Evolutionary conservation across 37 sponge, comb jelly and placozoan species (phyloP), one percentile per base, ranked within the genome.

Genomic region (Lycopodina hypogea): DNA sequence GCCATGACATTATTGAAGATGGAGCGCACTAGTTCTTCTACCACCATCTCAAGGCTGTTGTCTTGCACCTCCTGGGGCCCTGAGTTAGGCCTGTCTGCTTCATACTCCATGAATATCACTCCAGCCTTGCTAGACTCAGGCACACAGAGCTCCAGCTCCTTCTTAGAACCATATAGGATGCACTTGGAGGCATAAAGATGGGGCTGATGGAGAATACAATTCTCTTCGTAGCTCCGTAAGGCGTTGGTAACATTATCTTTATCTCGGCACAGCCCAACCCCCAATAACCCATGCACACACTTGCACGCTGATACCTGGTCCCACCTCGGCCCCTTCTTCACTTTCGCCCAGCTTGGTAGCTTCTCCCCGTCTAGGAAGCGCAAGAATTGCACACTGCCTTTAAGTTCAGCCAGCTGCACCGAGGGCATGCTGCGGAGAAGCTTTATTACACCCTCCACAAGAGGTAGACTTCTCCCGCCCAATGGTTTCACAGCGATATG

Each of bases 201-300:
- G 19, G 38, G 36, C 59, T 71, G 23, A 40, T 29, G 55, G n/a
- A 0, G 19, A 0, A 3, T 38, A 61, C 48, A 71, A 21, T 4
- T 19, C 22, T 63, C 33, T 56, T 51, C 39, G 66, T 76, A 76
- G 4, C 42, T 70, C 14, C 51, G 38, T 22, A 23, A 37, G 33
- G 60, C 55, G 34, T 63, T 56, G 35, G 51, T 26, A 1, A 84
- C 40, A 26, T 89, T 85, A 36, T 68, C 81, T 26, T 11, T 51
- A 29, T 80, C 76, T 3, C n/a, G 11, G 55, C 85, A 84, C 45
- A 71, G 71, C 39, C 75, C 53, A 23, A 89, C 71, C 0, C 48
- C 80, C 35, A 89, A 42, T 12, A 84, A 70, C 7, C 90, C 90
- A 0, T 75, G 53, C 21, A 89, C 68, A 45, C 75, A 66, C 58